Percentiles rank a stretch among this genome's conserved stretches.
These are phyloP conservation scores for Hyles lineata DNA, from an alignment of 2,888 invertebrate species.

Conservation along the genomic window DNA sequence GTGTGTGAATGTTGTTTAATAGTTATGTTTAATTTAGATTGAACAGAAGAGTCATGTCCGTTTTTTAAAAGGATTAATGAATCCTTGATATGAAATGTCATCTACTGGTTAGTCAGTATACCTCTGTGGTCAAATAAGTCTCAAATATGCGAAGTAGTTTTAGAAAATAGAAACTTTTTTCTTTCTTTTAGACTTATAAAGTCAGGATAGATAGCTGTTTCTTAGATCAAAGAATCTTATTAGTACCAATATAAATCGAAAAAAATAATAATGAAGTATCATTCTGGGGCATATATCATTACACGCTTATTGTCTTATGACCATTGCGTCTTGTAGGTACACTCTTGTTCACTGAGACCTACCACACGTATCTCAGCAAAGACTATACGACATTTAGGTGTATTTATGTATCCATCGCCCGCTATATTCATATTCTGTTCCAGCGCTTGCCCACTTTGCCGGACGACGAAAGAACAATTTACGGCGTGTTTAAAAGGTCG, in stretches of 20 bases:
- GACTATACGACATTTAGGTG: background rate
- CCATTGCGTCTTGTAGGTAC: no score
- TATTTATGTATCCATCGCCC: background rate
- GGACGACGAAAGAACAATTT: conserved; percentile 8
- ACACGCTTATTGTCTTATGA: no score
- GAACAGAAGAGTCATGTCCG: background rate
- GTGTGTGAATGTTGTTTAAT: background rate
- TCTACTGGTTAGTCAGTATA: background rate
- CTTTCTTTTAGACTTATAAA: no score
- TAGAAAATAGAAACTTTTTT: no score
- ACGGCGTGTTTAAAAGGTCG: conserved; percentile 15
- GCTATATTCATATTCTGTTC: background rate
- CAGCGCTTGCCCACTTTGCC: background rate
- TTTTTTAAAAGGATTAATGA: background rate
- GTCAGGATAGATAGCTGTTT: no score
- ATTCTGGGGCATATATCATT: no score
- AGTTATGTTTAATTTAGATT: background rate
- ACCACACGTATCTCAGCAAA: background rate
- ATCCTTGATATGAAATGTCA: no score
- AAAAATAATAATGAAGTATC: no score
- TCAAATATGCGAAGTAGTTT: no score
- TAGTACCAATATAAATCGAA: no score
- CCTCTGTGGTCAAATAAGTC: no score
- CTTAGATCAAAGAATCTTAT: no score
- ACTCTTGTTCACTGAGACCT: background rate